Conservation (phyloP, 2,797 vertebrate genomes). For the Gephyroberyx darwinii region DNA sequence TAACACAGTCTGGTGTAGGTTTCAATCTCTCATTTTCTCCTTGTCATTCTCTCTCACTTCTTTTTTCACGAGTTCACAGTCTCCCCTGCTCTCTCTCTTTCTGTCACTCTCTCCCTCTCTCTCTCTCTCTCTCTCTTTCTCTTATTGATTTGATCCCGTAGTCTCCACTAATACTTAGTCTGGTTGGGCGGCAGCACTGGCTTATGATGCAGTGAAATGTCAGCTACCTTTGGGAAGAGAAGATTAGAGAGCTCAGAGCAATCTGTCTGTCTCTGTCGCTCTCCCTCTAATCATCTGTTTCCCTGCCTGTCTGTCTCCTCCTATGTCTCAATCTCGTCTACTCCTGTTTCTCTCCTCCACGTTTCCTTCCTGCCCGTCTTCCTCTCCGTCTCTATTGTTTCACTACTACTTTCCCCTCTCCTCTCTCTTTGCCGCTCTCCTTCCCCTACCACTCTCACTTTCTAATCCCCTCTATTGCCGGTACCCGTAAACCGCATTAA, state of each 20-base stretch:
- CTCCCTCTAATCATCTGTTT: conserved; percentile 34
- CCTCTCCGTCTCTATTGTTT: not conserved
- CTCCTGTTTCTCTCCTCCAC: conserved; percentile 12
- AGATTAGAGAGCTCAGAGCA: conserved; percentile 61
- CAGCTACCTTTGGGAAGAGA: conserved; percentile 62
- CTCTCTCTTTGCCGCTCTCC: conserved; percentile 41
- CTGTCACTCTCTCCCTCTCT: not conserved
- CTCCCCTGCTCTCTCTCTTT: conserved; percentile 3
- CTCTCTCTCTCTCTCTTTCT: conserved; percentile 26
- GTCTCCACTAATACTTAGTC: conserved; percentile 34
- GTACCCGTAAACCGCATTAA: conserved; percentile 72
- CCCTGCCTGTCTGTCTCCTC: conserved; percentile 1
- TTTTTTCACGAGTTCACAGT: conserved; percentile 24
- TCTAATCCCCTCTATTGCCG: conserved; percentile 70
- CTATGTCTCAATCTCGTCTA: conserved; percentile 4
- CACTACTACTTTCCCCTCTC: not conserved
- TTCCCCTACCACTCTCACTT: conserved; percentile 29
- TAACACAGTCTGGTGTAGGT: no score
- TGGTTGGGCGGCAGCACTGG: conserved; percentile 36
- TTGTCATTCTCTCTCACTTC: not conserved
- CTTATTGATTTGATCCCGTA: conserved; percentile 58
- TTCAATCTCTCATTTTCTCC: conserved; percentile 15
- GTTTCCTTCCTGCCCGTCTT: conserved; percentile 11
- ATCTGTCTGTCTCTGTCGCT: conserved; percentile 31
- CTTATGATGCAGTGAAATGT: conserved; percentile 69